Conservation (phyloP, 2,888 invertebrate species). For the Ormyrus thymus region DNA sequence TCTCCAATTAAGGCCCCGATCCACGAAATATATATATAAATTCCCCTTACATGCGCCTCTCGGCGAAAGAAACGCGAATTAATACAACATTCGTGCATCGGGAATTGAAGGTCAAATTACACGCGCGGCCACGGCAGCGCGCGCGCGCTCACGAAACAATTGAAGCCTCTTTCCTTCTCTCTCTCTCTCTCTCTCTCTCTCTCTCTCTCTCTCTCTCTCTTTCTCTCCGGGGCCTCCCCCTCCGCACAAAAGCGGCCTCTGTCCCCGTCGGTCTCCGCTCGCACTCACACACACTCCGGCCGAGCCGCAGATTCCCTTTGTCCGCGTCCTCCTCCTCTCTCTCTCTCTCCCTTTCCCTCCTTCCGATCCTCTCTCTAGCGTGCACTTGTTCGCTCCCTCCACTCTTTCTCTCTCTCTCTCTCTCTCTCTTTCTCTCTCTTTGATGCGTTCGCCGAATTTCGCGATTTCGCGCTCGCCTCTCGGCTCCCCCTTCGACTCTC, state of each 20-base stretch:
- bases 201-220: conserved; percentile 2
- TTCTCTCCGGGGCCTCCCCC: neutral
- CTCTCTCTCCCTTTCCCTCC: conserved; percentile 16
- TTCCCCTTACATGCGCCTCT: too few relatives aligned
- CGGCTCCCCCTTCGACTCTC: neutral
- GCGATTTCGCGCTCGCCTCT: conserved; percentile 7
- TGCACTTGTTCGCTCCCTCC: neutral
- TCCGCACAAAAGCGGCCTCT: too few relatives aligned
- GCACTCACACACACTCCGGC: too few relatives aligned
- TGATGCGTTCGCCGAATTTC: conserved; percentile 47
- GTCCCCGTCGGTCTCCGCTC: too few relatives aligned
- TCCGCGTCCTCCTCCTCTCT: conserved; percentile 28
- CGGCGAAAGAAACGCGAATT: neutral
- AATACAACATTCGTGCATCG: neutral
- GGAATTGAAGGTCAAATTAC: conserved; percentile 48
- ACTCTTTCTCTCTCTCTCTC: conserved; percentile 22
- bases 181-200: conserved; percentile 5
- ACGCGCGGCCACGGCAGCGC: neutral
- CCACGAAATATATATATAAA: too few relatives aligned
- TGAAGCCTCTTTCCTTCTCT: conserved; percentile 47
- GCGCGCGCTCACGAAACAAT: conserved; percentile 37
- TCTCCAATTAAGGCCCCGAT: too few relatives aligned
- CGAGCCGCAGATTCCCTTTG: too few relatives aligned
- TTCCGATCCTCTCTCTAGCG: too few relatives aligned
- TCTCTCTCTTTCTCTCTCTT: conserved; percentile 27